Percentiles rank a stretch among this genome's conserved stretches.
Evolutionary conservation across 2,113 vertebrate species (phyloP).

Genomic region (Nanorana parkeri): DNA sequence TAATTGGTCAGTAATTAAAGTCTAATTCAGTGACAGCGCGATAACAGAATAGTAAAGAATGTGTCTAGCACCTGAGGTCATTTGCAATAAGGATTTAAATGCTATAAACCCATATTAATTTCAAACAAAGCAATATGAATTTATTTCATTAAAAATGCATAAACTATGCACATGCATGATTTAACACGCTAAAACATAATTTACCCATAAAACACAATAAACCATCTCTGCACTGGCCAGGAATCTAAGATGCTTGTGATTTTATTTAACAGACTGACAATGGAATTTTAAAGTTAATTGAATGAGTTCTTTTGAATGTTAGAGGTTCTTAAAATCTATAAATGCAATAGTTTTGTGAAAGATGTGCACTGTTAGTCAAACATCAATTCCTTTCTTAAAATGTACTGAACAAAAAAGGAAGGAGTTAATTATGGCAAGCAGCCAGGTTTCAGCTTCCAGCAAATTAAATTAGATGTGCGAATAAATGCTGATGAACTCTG

Average conservation of each 20-base stretch:
- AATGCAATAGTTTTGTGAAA: not conserved
- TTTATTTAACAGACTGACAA: constrained; percentile 31
- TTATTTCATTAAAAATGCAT: constrained; percentile 61
- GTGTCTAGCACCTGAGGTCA: constrained; percentile 53
- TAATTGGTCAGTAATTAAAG: constrained; percentile 66
- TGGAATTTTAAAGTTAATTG: constrained; percentile 31
- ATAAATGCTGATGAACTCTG: no score
- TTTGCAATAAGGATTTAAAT: constrained; percentile 59
- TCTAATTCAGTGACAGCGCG: constrained; percentile 61
- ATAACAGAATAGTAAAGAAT: constrained; percentile 62
- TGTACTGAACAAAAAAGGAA: not conserved
- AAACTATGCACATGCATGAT: constrained; percentile 65
- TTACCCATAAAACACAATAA: constrained; percentile 45
- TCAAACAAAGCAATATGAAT: constrained; percentile 59
- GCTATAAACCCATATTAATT: constrained; percentile 59
- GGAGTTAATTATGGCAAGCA: no score
- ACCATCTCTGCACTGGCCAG: constrained; percentile 17
- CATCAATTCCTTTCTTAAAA: not conserved
- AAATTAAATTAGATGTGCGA: no score
- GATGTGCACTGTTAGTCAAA: not conserved
- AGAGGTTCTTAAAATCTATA: constrained; percentile 14
- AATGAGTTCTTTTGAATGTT: constrained; percentile 25
- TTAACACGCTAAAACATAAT: constrained; percentile 51
- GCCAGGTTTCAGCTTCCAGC: no score
- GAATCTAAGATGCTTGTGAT: constrained; percentile 28